Percentiles rank a stretch among this genome's conserved stretches.
Evolutionary conservation across 2,113 vertebrate genomes (phyloP).

Genomic region (Gallinago undulata): DNA sequence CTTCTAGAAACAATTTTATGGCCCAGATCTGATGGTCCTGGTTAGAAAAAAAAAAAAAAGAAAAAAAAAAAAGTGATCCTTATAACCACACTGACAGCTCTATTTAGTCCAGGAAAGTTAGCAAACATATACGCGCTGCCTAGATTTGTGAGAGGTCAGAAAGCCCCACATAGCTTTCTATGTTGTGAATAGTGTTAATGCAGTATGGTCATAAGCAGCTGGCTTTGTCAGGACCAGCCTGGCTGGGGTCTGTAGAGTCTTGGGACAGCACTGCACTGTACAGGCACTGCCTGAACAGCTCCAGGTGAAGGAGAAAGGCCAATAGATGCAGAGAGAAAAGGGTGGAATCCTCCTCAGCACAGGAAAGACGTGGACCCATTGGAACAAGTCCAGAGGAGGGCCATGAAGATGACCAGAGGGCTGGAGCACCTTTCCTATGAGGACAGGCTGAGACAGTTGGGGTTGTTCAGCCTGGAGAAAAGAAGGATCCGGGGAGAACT

Average conservation of each 20-base stretch:
- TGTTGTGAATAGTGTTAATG: not conserved
- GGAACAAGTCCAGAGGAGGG: too few relatives aligned
- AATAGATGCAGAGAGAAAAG: not conserved
- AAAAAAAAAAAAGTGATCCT: not conserved
- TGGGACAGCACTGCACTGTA: not conserved
- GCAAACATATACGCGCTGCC: accelerated
- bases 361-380: too few relatives aligned
- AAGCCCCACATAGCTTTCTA: not conserved
- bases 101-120: not conserved
- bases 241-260: not conserved
- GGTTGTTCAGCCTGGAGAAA: too few relatives aligned
- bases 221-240: not conserved
- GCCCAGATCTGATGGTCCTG: not conserved
- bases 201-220: accelerated
- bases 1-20: not conserved
- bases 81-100: not conserved
- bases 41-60: not conserved
- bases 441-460: too few relatives aligned
- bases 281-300: not conserved
- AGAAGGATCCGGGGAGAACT: too few relatives aligned
- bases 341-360: not conserved
- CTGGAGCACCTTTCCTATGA: too few relatives aligned
- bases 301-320: not conserved
- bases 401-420: too few relatives aligned
- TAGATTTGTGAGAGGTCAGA: not conserved